phyloP scores from a whole-genome alignment of 2,113 vertebrate species.

The cat (Felis catus) region DNA sequence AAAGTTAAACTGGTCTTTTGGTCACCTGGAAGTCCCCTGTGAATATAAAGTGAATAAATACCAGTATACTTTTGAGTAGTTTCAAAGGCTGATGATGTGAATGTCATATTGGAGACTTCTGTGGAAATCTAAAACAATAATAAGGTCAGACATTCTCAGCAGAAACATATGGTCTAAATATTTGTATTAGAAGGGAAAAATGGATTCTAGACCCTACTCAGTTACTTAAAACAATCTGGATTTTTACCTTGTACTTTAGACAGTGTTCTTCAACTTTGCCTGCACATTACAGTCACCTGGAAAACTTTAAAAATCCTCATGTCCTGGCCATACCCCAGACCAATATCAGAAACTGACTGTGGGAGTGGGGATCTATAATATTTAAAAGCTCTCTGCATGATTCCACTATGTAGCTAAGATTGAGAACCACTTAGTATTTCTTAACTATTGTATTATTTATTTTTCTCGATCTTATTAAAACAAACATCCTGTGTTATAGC shows the following conservation, averaged over 20 bases:
- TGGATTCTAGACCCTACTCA: background rate
- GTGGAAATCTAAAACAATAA: conserved; percentile 25
- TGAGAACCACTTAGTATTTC: background rate
- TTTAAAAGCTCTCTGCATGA: background rate
- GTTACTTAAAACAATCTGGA: background rate
- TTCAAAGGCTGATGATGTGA: background rate
- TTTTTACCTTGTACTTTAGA: background rate
- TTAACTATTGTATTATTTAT: conserved; percentile 21
- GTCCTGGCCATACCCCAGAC: background rate
- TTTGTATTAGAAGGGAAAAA: background rate
- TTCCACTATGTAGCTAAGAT: background rate
- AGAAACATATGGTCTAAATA: background rate
- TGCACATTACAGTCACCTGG: background rate
- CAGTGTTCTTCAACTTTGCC: background rate
- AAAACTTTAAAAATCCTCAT: background rate
- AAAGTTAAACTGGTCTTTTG: background rate
- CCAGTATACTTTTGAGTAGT: background rate
- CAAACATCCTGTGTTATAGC: background rate
- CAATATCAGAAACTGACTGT: background rate
- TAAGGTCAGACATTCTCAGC: background rate
- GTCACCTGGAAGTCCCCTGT: background rate
- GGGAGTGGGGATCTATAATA: background rate
- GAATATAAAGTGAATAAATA: background rate
- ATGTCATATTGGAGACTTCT: background rate
- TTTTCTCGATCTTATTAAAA: conserved; percentile 28